Evolutionary conservation across 1,140 invertebrate genomes (phyloP).

Genomic region (Sinonovacula constricta): DNA sequence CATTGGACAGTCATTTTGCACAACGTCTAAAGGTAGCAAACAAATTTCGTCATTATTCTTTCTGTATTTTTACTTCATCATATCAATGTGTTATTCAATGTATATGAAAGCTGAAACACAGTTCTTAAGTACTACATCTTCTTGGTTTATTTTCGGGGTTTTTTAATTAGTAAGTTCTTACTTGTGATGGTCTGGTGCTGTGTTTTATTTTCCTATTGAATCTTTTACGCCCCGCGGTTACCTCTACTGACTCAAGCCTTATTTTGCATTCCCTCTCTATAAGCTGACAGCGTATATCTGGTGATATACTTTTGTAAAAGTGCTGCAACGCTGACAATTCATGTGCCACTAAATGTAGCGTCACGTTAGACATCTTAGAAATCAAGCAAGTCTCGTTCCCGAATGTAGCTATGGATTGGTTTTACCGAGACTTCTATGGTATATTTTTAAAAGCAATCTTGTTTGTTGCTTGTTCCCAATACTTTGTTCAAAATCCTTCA

Average conservation of each 20-base stretch:
- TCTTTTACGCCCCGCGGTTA: background rate
- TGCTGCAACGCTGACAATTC: background rate
- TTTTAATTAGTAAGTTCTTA: too few relatives aligned
- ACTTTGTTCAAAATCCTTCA: background rate
- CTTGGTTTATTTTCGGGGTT: too few relatives aligned
- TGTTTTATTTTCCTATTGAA: background rate
- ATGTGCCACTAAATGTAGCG: background rate
- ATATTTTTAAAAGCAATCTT: background rate
- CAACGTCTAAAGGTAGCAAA: too few relatives aligned
- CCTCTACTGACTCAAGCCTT: background rate
- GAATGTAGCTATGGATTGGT: background rate
- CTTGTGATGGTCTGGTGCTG: too few relatives aligned
- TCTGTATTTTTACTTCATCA: too few relatives aligned
- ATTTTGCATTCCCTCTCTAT: background rate
- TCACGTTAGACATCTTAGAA: background rate
- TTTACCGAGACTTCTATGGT: background rate
- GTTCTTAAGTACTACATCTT: too few relatives aligned
- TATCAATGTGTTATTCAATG: too few relatives aligned
- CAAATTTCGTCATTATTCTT: too few relatives aligned
- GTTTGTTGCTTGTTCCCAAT: constrained; percentile 1
- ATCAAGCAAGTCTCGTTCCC: background rate
- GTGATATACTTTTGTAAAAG: constrained; percentile 2
- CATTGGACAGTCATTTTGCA: too few relatives aligned
- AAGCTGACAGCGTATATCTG: background rate
- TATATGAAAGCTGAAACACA: too few relatives aligned